These are phyloP conservation scores for Anoura caudifer DNA, from an alignment of 2,113 vertebrate species.

Conservation along the genomic window DNA sequence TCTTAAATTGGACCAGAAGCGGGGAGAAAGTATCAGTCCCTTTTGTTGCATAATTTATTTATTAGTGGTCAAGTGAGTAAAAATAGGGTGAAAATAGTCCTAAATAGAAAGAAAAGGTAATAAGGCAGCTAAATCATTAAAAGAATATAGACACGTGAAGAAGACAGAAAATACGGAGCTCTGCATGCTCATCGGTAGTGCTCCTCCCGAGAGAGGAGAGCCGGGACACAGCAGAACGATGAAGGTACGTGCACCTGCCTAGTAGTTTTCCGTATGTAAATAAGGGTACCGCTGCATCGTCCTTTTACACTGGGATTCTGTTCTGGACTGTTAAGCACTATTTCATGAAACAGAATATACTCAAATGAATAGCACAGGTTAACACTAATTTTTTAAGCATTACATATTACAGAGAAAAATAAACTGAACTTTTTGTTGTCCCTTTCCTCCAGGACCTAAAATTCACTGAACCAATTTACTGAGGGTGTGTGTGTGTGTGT, in stretches of 20 bases:
- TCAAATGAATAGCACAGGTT: background rate
- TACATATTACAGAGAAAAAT: background rate
- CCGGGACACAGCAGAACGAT: background rate
- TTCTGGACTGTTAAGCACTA: background rate
- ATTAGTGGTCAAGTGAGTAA: background rate
- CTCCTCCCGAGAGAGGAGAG: background rate
- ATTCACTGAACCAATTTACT: background rate
- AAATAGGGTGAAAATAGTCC: background rate
- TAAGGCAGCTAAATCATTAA: background rate
- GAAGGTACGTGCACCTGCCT: background rate
- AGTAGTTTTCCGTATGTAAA: background rate
- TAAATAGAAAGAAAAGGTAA: background rate
- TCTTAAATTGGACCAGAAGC: background rate
- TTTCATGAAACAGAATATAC: slow-evolving; percentile 31
- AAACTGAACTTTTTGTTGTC: background rate
- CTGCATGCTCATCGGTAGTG: background rate
- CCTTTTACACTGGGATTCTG: slow-evolving; percentile 16
- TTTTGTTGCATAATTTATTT: background rate
- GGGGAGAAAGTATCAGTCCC: background rate
- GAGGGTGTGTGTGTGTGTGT: background rate
- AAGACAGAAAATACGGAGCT: background rate
- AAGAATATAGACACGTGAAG: background rate
- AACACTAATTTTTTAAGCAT: background rate
- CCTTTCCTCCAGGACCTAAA: background rate
- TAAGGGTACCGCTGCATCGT: background rate